These are phyloP conservation scores for Julus scandinavius DNA, from an alignment of 2,888 invertebrate genomes.

Conservation along the genomic window DNA sequence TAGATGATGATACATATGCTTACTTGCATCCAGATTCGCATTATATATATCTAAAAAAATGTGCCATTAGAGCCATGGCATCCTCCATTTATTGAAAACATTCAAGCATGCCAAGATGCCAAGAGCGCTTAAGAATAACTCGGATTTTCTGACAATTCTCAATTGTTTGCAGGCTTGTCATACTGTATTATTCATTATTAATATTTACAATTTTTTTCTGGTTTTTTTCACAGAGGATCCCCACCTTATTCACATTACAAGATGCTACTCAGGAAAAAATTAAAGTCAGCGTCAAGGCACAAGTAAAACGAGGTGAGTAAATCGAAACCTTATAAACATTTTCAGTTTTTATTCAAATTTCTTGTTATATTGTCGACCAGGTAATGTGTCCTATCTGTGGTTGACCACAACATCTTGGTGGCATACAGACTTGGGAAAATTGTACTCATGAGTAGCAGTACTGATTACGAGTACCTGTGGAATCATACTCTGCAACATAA, in stretches of 20 bases:
- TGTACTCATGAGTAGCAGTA: too few species aligned
- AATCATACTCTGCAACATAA: too few species aligned
- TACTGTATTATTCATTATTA: not conserved
- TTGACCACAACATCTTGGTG: too few species aligned
- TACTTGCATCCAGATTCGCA: not conserved
- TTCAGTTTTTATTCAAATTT: not conserved
- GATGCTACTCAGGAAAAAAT: constrained; percentile 47
- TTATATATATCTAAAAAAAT: not conserved
- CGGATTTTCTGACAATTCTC: not conserved
- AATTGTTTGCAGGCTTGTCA: not conserved
- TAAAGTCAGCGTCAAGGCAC: constrained; percentile 26
- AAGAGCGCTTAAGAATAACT: too few species aligned
- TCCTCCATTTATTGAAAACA: not conserved
- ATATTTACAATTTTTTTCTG: constrained; percentile 7
- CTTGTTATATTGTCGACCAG: not conserved
- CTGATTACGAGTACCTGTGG: too few species aligned
- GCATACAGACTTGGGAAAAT: too few species aligned
- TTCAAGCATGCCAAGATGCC: not conserved
- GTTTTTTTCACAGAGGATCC: constrained; percentile 8
- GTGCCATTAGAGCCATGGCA: not conserved
- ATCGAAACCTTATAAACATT: too few species aligned
- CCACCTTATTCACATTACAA: not conserved
- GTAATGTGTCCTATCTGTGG: not conserved
- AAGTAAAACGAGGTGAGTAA: constrained; percentile 47
- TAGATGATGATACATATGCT: constrained; percentile 8